phyloP scores from a whole-genome alignment of 2,797 vertebrate genomes.

The Cynodonichthys magdalenae region DNA sequence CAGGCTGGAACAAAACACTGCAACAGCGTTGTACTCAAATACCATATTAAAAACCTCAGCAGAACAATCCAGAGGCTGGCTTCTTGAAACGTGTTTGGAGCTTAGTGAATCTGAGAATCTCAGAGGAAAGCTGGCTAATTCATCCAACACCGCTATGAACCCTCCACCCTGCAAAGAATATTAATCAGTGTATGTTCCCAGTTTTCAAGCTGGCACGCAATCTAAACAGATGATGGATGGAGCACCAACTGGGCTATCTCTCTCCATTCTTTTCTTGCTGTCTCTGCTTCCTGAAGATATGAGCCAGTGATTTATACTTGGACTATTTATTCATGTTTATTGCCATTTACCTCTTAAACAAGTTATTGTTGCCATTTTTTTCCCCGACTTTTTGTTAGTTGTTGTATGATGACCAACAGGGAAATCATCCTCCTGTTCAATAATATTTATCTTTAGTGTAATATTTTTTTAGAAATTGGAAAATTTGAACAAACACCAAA shows the following conservation, averaged over 20 bases:
- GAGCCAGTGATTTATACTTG: constrained; percentile 68
- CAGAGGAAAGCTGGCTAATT: constrained; percentile 62
- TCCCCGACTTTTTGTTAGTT: not conserved
- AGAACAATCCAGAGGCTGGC: constrained; percentile 21
- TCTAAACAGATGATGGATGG: constrained; percentile 78
- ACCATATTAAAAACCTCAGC: constrained; percentile 15
- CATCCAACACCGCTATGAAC: constrained; percentile 54
- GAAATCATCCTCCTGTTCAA: too few species aligned
- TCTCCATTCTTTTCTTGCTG: constrained; percentile 32
- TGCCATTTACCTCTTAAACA: constrained; percentile 44
- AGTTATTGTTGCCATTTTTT: constrained; percentile 14
- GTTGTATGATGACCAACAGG: too few species aligned
- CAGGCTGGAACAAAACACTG: constrained; percentile 20
- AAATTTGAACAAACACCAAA: too few species aligned
- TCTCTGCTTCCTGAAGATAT: constrained; percentile 56
- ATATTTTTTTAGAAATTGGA: too few species aligned
- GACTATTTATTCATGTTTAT: constrained; percentile 52
- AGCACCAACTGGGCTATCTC: constrained; percentile 68
- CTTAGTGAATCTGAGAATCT: constrained; percentile 51
- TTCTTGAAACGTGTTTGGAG: constrained; percentile 33
- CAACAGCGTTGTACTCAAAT: not conserved
- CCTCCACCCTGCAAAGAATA: constrained; percentile 71
- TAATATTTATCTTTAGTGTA: too few species aligned
- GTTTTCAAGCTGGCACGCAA: constrained; percentile 72
- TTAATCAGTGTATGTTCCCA: constrained; percentile 77